Evolutionary conservation across 2,113 vertebrate species (phyloP).

Genomic region (Puntigrus tetrazona): DNA sequence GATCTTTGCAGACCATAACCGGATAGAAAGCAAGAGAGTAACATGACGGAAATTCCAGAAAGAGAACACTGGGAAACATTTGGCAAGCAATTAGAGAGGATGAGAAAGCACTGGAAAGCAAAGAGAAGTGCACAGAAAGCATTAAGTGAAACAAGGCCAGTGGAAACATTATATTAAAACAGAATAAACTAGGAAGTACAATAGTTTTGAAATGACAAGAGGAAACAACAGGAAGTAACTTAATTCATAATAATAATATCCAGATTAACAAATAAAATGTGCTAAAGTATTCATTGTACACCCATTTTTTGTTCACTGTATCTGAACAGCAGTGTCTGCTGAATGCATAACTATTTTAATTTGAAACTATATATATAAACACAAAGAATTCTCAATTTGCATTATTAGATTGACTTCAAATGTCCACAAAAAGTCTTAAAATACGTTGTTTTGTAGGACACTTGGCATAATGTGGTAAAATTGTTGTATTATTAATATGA

Average conservation of each 20-base stretch:
- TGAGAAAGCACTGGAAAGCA: slow-evolving; percentile 40
- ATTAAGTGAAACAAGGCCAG: slow-evolving; percentile 71
- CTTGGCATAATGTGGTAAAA: neutral
- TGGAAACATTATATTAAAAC: slow-evolving; percentile 87
- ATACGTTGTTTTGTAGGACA: no score
- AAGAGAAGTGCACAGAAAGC: neutral
- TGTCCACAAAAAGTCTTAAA: neutral
- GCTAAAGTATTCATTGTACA: neutral
- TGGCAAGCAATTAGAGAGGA: slow-evolving; percentile 21
- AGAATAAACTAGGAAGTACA: slow-evolving; percentile 76
- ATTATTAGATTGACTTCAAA: neutral
- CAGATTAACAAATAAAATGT: slow-evolving; percentile 11
- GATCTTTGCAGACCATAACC: neutral
- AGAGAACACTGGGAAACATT: neutral
- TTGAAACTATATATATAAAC: neutral
- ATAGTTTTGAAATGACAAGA: slow-evolving; percentile 63
- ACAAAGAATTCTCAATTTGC: neutral
- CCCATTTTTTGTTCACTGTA: neutral
- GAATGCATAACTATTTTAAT: neutral
- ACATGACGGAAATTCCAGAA: neutral
- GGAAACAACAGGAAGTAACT: slow-evolving; percentile 34
- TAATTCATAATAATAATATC: no score
- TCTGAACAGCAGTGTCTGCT: neutral
- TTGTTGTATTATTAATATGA: neutral
- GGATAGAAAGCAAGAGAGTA: neutral